phyloP scores from a whole-genome alignment of 2,113 vertebrate genomes.

The Macquaria ambigua region DNA sequence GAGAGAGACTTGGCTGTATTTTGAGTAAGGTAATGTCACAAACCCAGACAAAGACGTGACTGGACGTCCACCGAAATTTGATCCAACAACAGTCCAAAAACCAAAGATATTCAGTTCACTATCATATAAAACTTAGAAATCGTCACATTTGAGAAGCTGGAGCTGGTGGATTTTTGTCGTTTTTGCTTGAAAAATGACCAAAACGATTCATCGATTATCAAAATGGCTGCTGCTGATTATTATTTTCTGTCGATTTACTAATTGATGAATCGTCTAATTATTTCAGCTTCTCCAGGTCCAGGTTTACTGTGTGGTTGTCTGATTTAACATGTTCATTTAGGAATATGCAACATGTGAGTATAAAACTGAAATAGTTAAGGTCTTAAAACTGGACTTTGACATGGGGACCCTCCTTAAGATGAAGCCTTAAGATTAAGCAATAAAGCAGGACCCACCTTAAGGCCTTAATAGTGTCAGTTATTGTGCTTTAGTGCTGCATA shows the following conservation, averaged over 20 bases:
- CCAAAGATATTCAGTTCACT: background rate
- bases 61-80: background rate
- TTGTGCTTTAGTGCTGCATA: no score
- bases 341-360: background rate
- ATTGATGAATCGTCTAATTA: background rate
- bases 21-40: slow-evolving; percentile 69
- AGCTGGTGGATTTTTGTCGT: no score
- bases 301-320: background rate
- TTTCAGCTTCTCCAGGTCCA: background rate
- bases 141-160: background rate
- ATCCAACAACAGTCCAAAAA: background rate
- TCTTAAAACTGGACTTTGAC: background rate
- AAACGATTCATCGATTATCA: no score
- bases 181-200: no score
- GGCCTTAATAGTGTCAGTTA: background rate
- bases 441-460: background rate
- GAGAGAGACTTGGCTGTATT: background rate
- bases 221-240: background rate
- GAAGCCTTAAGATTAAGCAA: background rate
- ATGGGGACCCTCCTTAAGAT: no score
- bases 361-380: background rate
- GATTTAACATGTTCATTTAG: background rate
- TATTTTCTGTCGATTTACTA: background rate
- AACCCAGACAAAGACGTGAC: background rate
- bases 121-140: background rate